Evolutionary conservation across 2,113 vertebrate species (phyloP).

Genomic region (Tor tambroides): DNA sequence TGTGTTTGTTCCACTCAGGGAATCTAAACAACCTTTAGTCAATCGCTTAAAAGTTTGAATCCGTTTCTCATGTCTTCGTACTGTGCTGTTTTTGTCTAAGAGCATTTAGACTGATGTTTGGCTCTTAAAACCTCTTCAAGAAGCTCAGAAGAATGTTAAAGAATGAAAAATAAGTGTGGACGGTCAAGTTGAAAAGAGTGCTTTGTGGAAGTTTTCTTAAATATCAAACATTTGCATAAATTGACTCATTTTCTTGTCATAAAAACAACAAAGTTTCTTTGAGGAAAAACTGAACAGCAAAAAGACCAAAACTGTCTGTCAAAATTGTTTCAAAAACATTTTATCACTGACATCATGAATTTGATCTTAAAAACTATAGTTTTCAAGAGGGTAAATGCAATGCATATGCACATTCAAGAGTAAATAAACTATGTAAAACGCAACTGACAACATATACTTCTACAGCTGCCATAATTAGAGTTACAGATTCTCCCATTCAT

Average conservation of each 20-base stretch:
- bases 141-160: background rate
- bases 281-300: background rate
- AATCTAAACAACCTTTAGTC: background rate
- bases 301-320: background rate
- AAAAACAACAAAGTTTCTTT: background rate
- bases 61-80: background rate
- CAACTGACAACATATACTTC: background rate
- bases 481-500: background rate
- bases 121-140: background rate
- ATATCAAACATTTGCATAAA: background rate
- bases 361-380: background rate
- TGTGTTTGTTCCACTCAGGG: background rate
- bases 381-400: background rate
- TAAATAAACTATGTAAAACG: background rate
- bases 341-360: background rate
- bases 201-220: background rate
- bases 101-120: background rate
- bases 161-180: background rate
- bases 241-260: background rate
- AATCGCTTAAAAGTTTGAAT: constrained; percentile 1
- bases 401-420: background rate
- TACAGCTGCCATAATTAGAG: background rate
- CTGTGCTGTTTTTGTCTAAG: background rate
- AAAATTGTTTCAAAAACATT: background rate
- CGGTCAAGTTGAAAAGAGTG: background rate